phyloP scores from a whole-genome alignment of 1,140 invertebrate species.

The Meloidogyne hapla region DNA sequence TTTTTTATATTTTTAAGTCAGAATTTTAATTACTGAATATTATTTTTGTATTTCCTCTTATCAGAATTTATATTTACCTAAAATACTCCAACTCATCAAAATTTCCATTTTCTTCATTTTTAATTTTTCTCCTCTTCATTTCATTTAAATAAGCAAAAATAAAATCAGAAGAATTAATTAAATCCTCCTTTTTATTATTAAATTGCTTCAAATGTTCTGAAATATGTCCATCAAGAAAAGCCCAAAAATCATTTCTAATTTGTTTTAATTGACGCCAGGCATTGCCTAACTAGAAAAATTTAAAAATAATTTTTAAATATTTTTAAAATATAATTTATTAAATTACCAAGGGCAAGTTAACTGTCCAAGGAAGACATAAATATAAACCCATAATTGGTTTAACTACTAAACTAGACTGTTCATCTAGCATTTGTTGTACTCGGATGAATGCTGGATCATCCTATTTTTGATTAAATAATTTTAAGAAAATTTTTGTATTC shows the following conservation, averaged over 20 bases:
- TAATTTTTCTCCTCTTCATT: conserved; percentile 46
- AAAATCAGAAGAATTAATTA: conserved; percentile 49
- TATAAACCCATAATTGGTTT: conserved; percentile 60
- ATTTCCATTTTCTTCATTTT: conserved; percentile 30
- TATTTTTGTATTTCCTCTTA: too few species aligned
- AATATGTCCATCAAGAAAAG: conserved; percentile 54
- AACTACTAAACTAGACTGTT: conserved; percentile 54
- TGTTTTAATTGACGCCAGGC: conserved; percentile 51
- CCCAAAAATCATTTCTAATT: conserved; percentile 49
- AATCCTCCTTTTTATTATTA: not conserved
- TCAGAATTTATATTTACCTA: conserved; percentile 10
- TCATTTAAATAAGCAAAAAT: conserved; percentile 61
- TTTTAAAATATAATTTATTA: not conserved
- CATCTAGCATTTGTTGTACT: conserved; percentile 54
- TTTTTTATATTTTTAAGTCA: too few species aligned
- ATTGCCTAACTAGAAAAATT: conserved; percentile 39
- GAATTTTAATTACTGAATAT: too few species aligned
- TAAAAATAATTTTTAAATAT: not conserved
- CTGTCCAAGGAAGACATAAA: conserved; percentile 49
- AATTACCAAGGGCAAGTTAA: conserved; percentile 45
- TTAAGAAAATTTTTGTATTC: too few species aligned
- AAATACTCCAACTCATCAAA: conserved; percentile 52
- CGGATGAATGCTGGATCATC: conserved; percentile 45
- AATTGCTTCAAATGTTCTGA: conserved; percentile 38
- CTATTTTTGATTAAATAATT: conserved; percentile 31